A percentile compares a stretch with the other conserved stretches of the same genome.
Conservation (phyloP, 2,888 invertebrate species). For the Orgyia antiqua region DNA sequence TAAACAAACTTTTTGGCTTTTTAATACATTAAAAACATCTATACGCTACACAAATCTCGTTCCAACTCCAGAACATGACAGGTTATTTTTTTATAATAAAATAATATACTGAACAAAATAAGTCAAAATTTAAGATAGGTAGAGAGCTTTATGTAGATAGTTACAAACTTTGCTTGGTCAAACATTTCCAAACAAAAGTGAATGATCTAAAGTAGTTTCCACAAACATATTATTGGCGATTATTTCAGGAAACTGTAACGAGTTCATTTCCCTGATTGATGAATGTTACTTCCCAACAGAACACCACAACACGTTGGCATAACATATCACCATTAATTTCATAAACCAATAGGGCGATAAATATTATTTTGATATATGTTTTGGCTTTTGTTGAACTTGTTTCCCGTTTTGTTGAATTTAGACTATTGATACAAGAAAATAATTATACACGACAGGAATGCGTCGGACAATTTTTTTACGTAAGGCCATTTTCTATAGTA, state of each 20-base stretch:
- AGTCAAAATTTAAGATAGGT: too few relatives aligned
- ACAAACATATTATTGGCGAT: conserved; percentile 58
- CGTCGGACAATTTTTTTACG: conserved; percentile 13
- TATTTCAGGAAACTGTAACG: conserved; percentile 64
- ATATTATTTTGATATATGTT: conserved; percentile 33
- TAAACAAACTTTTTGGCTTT: too few relatives aligned
- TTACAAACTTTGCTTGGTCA: conserved; percentile 19
- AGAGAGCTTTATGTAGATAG: conserved; percentile 27
- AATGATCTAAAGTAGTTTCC: conserved; percentile 71
- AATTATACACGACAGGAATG: too few relatives aligned
- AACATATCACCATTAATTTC: conserved; percentile 54
- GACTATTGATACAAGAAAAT: too few relatives aligned
- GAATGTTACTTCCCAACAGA: conserved; percentile 40
- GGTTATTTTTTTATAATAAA: too few relatives aligned
- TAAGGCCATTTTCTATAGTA: conserved; percentile 13
- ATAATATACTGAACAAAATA: too few relatives aligned
- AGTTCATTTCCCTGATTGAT: conserved; percentile 72
- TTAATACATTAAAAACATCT: too few relatives aligned
- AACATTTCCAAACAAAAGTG: conserved; percentile 59
- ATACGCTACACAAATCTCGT: too few relatives aligned
- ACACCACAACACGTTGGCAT: conserved; percentile 53
- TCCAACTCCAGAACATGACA: too few relatives aligned
- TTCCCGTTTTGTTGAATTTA: too few relatives aligned
- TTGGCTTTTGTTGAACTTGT: conserved; percentile 24
- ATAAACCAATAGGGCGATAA: conserved; percentile 35